These are phyloP conservation scores for Cottoperca gobio DNA, from an alignment of 2,797 vertebrate genomes.

Conservation along the genomic window DNA sequence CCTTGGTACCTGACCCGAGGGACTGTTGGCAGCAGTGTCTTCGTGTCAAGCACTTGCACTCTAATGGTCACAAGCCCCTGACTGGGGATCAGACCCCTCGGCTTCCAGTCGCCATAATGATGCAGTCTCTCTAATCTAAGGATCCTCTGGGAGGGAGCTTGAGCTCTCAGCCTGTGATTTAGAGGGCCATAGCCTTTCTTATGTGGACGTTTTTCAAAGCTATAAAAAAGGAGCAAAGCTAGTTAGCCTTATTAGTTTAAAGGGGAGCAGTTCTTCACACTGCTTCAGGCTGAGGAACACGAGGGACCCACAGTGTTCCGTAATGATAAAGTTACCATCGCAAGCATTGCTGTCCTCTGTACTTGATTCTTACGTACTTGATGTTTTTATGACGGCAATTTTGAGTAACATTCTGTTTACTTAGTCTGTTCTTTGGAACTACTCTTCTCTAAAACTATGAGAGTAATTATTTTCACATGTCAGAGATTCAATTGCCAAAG, in stretches of 20 bases:
- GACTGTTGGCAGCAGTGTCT: conserved; percentile 57
- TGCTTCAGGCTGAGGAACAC: conserved; percentile 49
- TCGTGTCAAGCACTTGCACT: conserved; percentile 58
- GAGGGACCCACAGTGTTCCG: conserved; percentile 52
- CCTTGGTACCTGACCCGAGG: conserved; percentile 54
- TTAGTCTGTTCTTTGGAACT: conserved; percentile 19
- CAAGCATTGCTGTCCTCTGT: conserved; percentile 33
- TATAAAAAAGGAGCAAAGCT: conserved; percentile 64
- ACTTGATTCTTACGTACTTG: conserved; percentile 26
- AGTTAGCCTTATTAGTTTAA: conserved; percentile 67
- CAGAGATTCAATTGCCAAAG: conserved; percentile 20
- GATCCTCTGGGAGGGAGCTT: conserved; percentile 65
- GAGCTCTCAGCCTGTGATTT: conserved; percentile 74
- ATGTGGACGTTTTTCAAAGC: conserved; percentile 76
- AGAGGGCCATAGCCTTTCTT: conserved; percentile 66
- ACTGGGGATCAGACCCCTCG: conserved; percentile 65
- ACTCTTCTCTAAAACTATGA: conserved; percentile 8
- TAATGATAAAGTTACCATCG: conserved; percentile 65
- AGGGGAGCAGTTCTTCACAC: conserved; percentile 37
- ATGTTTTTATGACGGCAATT: conserved; percentile 31
- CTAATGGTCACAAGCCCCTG: conserved; percentile 64
- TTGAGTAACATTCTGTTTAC: conserved; percentile 35
- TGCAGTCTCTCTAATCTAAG: conserved; percentile 70
- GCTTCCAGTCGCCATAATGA: conserved; percentile 70
- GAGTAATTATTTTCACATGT: neutral